These are phyloP conservation scores for Mimumesa dahlbomi DNA, from an alignment of 2,888 invertebrate species.

Conservation along the genomic window DNA sequence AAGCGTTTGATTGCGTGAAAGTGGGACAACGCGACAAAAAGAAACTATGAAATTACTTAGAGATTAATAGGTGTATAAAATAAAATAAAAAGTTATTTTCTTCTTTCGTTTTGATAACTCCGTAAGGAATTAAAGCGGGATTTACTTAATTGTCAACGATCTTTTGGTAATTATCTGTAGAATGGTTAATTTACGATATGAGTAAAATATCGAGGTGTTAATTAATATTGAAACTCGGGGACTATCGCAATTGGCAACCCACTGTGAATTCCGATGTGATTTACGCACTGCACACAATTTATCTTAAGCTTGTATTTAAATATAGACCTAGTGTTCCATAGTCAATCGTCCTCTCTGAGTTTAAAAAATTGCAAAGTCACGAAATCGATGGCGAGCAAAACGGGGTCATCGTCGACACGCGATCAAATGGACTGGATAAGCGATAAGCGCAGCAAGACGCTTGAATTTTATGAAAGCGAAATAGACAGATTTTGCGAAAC, in stretches of 20 bases:
- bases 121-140: too few relatives aligned
- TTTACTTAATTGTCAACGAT: too few relatives aligned
- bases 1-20: background rate
- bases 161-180: too few relatives aligned
- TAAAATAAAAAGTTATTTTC: too few relatives aligned
- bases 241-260: background rate
- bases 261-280: background rate
- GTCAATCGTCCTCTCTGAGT: slow-evolving; percentile 44
- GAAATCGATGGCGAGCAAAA: slow-evolving; percentile 54
- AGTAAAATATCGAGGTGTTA: too few relatives aligned
- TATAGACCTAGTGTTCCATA: slow-evolving; percentile 44
- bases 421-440: slow-evolving; percentile 47
- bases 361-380: slow-evolving; percentile 53
- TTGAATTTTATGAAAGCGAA: slow-evolving; percentile 39
- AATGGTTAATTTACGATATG: too few relatives aligned
- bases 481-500: slow-evolving; percentile 50
- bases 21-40: background rate
- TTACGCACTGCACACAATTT: slow-evolving; percentile 12
- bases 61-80: too few relatives aligned
- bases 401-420: slow-evolving; percentile 45
- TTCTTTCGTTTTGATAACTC: too few relatives aligned
- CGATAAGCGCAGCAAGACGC: slow-evolving; percentile 35
- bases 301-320: slow-evolving; percentile 44
- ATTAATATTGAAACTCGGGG: too few relatives aligned
- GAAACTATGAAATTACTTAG: too few relatives aligned